A percentile compares a stretch with the other conserved stretches of the same genome.
phyloP scores from a whole-genome alignment of 2,888 invertebrate species.

The Netelia melanura region DNA sequence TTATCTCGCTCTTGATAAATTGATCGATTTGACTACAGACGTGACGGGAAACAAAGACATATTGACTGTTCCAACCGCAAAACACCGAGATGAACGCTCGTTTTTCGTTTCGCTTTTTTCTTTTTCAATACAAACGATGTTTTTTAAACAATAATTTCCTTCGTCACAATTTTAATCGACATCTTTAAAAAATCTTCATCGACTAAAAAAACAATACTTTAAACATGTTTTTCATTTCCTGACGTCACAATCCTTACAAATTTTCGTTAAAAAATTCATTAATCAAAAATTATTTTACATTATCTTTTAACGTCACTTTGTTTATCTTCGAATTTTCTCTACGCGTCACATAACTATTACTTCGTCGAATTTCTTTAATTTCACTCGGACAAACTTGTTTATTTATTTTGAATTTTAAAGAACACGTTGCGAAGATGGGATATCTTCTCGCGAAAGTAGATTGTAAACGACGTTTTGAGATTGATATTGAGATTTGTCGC shows the following conservation, averaged over 20 bases:
- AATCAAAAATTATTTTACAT: background rate
- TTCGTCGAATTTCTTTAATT: no score
- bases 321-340: background rate
- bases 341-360: no score
- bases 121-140: no score
- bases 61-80: slow-evolving; percentile 5
- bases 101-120: slow-evolving; percentile 13
- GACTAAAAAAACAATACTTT: no score
- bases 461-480: background rate
- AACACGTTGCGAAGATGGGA: background rate
- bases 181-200: no score
- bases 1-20: slow-evolving; percentile 41
- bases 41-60: slow-evolving; percentile 49
- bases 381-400: background rate
- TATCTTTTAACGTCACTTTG: background rate
- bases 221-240: no score
- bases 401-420: background rate
- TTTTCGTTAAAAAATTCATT: background rate
- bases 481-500: background rate
- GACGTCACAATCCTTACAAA: no score
- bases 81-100: background rate
- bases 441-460: background rate
- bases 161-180: no score
- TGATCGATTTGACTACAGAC: slow-evolving; percentile 48
- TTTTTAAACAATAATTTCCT: no score